These are phyloP conservation scores for Cathartes aura DNA, from an alignment of 2,113 vertebrate genomes.

Conservation along the genomic window DNA sequence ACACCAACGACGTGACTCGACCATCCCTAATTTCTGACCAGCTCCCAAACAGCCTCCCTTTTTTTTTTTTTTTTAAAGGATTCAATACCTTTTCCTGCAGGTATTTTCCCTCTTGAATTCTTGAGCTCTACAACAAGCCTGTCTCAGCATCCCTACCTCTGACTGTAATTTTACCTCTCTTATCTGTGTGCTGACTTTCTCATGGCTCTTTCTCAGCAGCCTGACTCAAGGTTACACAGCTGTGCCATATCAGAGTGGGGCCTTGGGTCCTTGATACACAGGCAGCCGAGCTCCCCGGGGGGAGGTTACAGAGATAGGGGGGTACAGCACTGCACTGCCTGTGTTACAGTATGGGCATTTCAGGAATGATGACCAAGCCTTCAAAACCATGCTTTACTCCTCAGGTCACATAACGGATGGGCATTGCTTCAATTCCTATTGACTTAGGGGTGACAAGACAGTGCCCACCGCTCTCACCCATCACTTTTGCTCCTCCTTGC, in stretches of 20 bases:
- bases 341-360: background rate
- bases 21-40: background rate
- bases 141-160: background rate
- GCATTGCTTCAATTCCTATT: background rate
- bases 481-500: background rate
- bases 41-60: background rate
- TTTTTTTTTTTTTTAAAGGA: background rate
- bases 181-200: background rate
- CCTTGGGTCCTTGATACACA: background rate
- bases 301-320: background rate
- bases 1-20: rapidly evolving
- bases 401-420: background rate
- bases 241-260: background rate
- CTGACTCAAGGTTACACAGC: background rate
- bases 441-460: background rate
- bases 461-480: background rate
- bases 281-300: background rate
- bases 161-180: background rate
- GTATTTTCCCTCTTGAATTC: background rate
- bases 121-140: background rate
- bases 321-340: background rate
- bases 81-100: background rate
- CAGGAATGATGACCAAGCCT: background rate
- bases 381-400: background rate
- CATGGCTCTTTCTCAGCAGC: background rate